Conservation (phyloP, 1,140 invertebrate genomes). For the Calliopsis andreniformis region DNA sequence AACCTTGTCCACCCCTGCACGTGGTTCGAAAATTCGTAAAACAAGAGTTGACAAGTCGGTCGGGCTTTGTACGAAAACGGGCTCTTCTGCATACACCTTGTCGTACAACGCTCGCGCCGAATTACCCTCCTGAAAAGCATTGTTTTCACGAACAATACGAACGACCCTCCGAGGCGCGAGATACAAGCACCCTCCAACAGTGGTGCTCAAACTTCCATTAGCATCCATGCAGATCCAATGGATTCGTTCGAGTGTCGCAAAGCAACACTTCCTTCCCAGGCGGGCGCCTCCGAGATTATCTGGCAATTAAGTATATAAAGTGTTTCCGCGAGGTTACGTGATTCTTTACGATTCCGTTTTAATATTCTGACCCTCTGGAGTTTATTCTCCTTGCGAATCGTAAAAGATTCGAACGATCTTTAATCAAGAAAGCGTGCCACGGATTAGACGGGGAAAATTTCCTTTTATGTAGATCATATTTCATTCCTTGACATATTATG, state of each 20-base stretch:
- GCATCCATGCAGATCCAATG: not conserved
- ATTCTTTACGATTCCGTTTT: no score
- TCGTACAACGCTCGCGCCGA: constrained; percentile 52
- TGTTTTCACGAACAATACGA: constrained; percentile 63
- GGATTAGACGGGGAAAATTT: not conserved
- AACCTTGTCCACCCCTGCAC: not conserved
- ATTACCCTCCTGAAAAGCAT: constrained; percentile 58
- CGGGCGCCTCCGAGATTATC: no score
- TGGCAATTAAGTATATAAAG: no score
- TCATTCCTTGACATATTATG: not conserved
- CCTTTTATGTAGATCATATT: not conserved
- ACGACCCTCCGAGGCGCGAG: constrained; percentile 56
- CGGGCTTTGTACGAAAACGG: constrained; percentile 40
- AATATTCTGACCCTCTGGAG: not conserved
- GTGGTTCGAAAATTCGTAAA: constrained; percentile 51
- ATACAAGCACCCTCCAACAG: constrained; percentile 51
- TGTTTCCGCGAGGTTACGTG: no score
- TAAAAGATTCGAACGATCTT: not conserved
- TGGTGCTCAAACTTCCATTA: constrained; percentile 49
- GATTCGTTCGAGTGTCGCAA: not conserved
- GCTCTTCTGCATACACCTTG: constrained; percentile 45
- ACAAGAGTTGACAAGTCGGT: constrained; percentile 52
- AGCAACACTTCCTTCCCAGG: not conserved
- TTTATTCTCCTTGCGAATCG: not conserved
- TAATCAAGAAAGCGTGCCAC: not conserved